Evolutionary conservation across 2,797 vertebrate species (phyloP), one percentile per base, ranked within the genome.

Genomic region (Pseudochaenichthys georgianus): DNA sequence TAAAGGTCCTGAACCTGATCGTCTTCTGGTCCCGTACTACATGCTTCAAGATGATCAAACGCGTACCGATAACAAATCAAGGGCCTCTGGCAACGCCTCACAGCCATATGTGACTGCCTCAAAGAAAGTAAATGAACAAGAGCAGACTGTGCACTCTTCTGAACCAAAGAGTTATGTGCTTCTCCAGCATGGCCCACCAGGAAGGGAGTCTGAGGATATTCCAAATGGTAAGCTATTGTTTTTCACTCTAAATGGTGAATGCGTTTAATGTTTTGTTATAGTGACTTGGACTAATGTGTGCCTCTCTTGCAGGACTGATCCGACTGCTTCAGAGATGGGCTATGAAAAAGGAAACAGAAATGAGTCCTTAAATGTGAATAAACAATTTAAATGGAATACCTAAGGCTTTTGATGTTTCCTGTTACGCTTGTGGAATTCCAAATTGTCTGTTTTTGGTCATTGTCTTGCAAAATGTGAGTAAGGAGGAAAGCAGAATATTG

Each of bases 121-220:
- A 42, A 73, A 72, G 11, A 79, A 80, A 45, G 53, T 15, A 0
- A 50, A 17, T 10, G 60, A 71, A 63, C 8, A 42, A 50, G 43
- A 83, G 23, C 62, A 43, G 9, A 16, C 23, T n/a, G 17, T 43
- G 10, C 7, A 31, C 1, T 11, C n/a, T 28, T 54, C 67, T 74
- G 69, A 70, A 11, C 38, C 63, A 28, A 78, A 59, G 17, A 34
- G 23, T 41, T 83, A 77, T 80, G 38, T 86, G 17, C 70, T 92
- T 13, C 82, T 91, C 7, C 81, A 85, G n/a, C 70, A 70, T 21
- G 85, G 86, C 5, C 87, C 89, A 59, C 87, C 89, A 23, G 74
- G 75, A 45, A 77, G 58, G 16, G 59, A 80, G n/a, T 23, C 31
- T 41, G 64, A n/a, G 23, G 58, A 62, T 16, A 1, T 68, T 38